Evolutionary conservation across 2,888 invertebrate genomes (phyloP).

Genomic region (Metellina segmentata): DNA sequence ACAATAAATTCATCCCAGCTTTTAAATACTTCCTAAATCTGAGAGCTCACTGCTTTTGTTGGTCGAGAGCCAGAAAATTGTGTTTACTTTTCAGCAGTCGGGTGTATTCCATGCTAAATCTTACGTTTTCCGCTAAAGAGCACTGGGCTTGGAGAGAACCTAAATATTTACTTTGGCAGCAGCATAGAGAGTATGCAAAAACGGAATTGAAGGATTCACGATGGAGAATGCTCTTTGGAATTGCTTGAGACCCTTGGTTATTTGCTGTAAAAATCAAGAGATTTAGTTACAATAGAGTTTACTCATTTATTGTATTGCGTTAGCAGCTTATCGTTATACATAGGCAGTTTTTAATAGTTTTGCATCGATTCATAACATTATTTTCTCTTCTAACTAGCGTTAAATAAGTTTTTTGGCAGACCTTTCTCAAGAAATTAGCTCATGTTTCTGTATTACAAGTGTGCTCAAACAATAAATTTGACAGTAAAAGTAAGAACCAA

Average conservation of each 20-base stretch:
- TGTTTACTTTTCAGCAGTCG: not conserved
- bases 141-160: not conserved
- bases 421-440: too few relatives aligned
- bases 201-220: not conserved
- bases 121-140: not conserved
- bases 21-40: not conserved
- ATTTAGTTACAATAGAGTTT: not conserved
- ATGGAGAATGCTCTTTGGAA: not conserved
- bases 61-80: not conserved
- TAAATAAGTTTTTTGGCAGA: not conserved
- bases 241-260: not conserved
- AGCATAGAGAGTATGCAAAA: not conserved
- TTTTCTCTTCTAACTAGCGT: not conserved
- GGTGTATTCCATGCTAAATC: not conserved
- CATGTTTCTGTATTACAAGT: too few relatives aligned
- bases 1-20: not conserved
- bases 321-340: not conserved
- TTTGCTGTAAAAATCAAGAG: not conserved
- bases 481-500: too few relatives aligned
- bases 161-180: not conserved
- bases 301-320: not conserved
- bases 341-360: not conserved
- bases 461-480: too few relatives aligned
- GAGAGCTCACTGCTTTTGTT: not conserved
- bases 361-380: not conserved